phyloP scores from a whole-genome alignment of 2,113 vertebrate species.

The Oreochromis spilurus region DNA sequence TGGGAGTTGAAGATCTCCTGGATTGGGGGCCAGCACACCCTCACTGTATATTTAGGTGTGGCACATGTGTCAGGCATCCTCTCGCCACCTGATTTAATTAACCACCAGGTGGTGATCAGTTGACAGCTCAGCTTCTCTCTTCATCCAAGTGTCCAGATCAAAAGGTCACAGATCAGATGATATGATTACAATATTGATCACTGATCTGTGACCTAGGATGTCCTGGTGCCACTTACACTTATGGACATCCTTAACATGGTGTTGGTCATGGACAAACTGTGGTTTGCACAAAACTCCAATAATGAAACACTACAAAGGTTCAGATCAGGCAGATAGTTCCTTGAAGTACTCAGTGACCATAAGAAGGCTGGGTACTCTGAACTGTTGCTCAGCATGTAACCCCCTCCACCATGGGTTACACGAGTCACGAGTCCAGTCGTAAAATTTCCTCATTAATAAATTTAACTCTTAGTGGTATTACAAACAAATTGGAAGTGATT shows the following conservation, averaged over 20 bases:
- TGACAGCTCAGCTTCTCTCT: neutral
- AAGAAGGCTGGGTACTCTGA: neutral
- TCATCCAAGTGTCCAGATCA: neutral
- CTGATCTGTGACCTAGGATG: neutral
- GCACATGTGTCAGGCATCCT: neutral
- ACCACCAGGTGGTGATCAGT: neutral
- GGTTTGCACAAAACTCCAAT: neutral
- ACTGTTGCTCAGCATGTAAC: neutral
- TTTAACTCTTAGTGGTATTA: neutral
- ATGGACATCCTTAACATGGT: neutral
- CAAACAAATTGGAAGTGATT: neutral
- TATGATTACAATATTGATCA: neutral
- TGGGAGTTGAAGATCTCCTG: neutral
- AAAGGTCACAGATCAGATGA: neutral
- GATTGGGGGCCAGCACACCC: neutral
- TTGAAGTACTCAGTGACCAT: neutral
- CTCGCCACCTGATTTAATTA: neutral
- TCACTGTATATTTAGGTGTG: neutral
- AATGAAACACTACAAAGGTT: neutral
- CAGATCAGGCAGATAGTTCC: neutral
- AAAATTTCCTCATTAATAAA: neutral
- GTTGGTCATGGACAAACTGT: neutral
- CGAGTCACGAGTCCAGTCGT: neutral
- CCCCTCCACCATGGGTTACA: neutral
- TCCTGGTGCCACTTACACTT: neutral